A percentile compares a stretch with the other conserved stretches of the same genome.
Evolutionary conservation across 30 jellyfish, hydroid and myxozoan species (phyloP).

Genomic region (Rhopilema esculentum): DNA sequence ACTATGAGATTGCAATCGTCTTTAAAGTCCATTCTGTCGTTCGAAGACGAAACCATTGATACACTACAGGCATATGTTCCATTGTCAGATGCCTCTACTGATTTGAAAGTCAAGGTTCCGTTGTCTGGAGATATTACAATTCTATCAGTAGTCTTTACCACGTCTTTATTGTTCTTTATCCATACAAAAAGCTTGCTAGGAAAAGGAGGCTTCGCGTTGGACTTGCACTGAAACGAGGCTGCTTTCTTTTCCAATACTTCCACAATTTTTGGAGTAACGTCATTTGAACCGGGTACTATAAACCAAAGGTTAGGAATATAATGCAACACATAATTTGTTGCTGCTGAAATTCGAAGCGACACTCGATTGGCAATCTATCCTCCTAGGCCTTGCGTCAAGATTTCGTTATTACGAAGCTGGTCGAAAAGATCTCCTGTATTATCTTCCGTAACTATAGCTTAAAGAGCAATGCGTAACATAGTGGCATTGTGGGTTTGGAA

Average conservation of each 20-base stretch:
- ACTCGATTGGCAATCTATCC: background rate
- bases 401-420: too few species aligned
- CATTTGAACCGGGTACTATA: slow-evolving; percentile 62
- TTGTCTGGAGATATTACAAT: slow-evolving; percentile 19
- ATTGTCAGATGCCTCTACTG: slow-evolving; percentile 47
- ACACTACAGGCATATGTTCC: slow-evolving; percentile 70
- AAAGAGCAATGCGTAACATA: too few species aligned
- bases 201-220: slow-evolving; percentile 79
- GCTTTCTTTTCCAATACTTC: slow-evolving; percentile 28
- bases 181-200: slow-evolving; percentile 57
- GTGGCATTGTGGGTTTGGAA: too few species aligned
- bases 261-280: slow-evolving; percentile 44
- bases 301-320: background rate
- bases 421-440: too few species aligned
- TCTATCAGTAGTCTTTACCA: slow-evolving; percentile 1
- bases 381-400: too few species aligned
- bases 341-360: background rate
- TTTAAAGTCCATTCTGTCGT: background rate
- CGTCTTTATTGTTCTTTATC: slow-evolving; percentile 17
- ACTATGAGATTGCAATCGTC: slow-evolving; percentile 26
- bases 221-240: slow-evolving; percentile 56
- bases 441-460: too few species aligned
- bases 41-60: slow-evolving; percentile 14
- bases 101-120: slow-evolving; percentile 55
- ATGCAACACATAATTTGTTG: background rate